These are phyloP conservation scores for Jaculus jaculus DNA, from an alignment of 2,113 vertebrate species.

Conservation along the genomic window DNA sequence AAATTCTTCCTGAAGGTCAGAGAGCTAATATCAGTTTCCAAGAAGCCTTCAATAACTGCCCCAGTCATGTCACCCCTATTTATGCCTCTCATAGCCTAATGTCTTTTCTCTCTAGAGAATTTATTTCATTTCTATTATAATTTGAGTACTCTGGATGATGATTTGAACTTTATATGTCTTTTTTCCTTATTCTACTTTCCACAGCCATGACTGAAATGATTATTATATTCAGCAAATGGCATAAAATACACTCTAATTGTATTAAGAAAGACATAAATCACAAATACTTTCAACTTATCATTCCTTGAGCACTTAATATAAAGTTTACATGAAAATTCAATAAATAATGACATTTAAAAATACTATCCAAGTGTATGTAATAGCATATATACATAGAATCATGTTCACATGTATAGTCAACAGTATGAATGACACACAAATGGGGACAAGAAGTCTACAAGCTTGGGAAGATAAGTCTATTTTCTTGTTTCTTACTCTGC, in stretches of 20 bases:
- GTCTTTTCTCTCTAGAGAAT: neutral
- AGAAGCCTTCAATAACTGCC: neutral
- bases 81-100: neutral
- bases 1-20: neutral
- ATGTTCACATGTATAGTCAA: neutral
- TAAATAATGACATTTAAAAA: neutral
- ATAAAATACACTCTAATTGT: neutral
- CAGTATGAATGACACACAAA: neutral
- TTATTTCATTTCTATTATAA: neutral
- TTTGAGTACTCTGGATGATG: neutral
- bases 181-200: neutral
- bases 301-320: neutral
- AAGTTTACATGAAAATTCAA: neutral
- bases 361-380: neutral
- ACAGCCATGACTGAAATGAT: neutral
- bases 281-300: neutral
- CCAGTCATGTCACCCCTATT: neutral
- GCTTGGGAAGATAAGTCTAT: neutral
- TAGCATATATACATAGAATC: neutral
- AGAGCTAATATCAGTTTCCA: neutral
- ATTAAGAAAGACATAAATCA: neutral
- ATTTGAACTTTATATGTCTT: neutral
- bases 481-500: neutral
- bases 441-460: neutral
- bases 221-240: neutral